Evolutionary conservation across 2,113 vertebrate species (phyloP), one percentile per base, ranked within the genome.

Genomic region (Ammodytes dubius): DNA sequence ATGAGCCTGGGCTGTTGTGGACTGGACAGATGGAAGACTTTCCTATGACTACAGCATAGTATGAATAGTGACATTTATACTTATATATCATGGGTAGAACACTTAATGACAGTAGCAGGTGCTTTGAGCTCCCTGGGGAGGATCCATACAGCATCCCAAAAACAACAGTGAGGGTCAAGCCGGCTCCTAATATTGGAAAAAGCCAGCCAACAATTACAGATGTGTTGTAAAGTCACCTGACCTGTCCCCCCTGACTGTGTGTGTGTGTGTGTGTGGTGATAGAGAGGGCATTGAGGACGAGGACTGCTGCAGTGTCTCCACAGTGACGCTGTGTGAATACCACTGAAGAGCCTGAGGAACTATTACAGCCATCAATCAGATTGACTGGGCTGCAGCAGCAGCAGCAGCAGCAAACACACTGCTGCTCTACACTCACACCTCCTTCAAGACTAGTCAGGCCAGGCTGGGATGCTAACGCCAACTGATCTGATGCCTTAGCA

Each of bases 311-410:
- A 76, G 79, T 61, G 71, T 75, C 54, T 37, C 60, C 65, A 14
- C 63, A 58, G 73, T 56, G 70, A 85, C 7, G 43, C 65, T 72
- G 70, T 77, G 8, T 4, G 70, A 74, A 74, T 66, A 61, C 74
- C 42, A 61, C n/a, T 1, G 68, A 80, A 61, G 75, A 79, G 80
- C 85, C 47, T 11, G 53, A 79, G 82, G 80, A 77, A 72, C 81
- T 27, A 76, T 76, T 76, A 81, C 9, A 74, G 61, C 85, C 74
- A 90, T 90, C 83, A 84, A 86, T 88, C 90, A 86, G 40, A 45
- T 4, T 63, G 69, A 53, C 61, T 43, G 64, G 53, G 19, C 60
- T 0, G 52, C 82, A 19, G 60, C 80, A 69, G 76, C 76, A n/a
- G n/a, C n/a, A n/a, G n/a, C 78, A 67, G 66, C 66, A 76, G 70